Percentiles rank a stretch among this genome's conserved stretches.
Conservation (phyloP, 1,140 invertebrate genomes). For the Drosophila ambigua region DNA sequence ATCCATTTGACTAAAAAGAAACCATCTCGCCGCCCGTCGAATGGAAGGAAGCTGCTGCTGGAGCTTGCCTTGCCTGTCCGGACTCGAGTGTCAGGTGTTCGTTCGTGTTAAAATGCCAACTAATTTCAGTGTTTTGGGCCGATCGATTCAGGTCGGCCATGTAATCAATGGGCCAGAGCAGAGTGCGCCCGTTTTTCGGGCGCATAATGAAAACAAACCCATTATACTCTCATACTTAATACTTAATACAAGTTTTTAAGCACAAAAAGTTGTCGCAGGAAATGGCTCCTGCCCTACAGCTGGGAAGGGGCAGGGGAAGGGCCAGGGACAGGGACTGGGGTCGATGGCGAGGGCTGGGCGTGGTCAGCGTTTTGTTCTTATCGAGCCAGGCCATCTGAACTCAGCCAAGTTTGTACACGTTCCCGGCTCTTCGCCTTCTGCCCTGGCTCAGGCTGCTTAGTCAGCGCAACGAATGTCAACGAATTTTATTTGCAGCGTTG, state of each 20-base stretch:
- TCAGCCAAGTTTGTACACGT: slow-evolving; percentile 62
- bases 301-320: background rate
- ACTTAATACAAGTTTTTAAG: slow-evolving; percentile 64
- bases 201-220: slow-evolving; percentile 72
- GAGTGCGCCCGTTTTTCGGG: slow-evolving; percentile 61
- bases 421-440: slow-evolving; percentile 14
- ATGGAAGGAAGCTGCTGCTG: slow-evolving; percentile 40
- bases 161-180: slow-evolving; percentile 74
- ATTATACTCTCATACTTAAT: slow-evolving; percentile 61
- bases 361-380: slow-evolving; percentile 58
- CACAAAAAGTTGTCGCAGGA: slow-evolving; percentile 68
- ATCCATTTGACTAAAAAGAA: slow-evolving; percentile 74
- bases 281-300: slow-evolving; percentile 29
- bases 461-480: slow-evolving; percentile 76
- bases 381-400: slow-evolving; percentile 45
- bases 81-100: slow-evolving; percentile 73
- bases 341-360: slow-evolving; percentile 38
- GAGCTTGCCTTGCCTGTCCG: slow-evolving; percentile 8
- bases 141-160: slow-evolving; percentile 43
- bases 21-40: slow-evolving; percentile 28
- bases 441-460: slow-evolving; percentile 38
- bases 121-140: slow-evolving; percentile 79
- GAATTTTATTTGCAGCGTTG: slow-evolving; percentile 64
- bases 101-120: slow-evolving; percentile 82
- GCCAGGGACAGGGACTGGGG: background rate